phyloP scores from a whole-genome alignment of 2,888 invertebrate genomes.

The Chloroclystis v-ata region DNA sequence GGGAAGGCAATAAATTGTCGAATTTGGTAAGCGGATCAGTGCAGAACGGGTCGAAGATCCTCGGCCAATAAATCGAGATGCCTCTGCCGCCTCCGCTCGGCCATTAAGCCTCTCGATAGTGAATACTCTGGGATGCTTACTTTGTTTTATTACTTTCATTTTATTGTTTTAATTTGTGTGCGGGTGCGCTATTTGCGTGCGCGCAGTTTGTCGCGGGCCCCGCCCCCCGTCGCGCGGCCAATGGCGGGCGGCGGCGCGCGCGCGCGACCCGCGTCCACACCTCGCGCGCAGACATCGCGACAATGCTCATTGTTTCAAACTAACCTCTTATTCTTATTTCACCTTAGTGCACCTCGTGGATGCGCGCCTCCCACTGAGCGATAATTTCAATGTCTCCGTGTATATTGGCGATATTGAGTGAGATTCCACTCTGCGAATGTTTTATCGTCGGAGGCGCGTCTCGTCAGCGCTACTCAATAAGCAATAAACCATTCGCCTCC shows the following conservation, averaged over 20 bases:
- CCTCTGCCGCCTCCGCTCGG: conserved; percentile 62
- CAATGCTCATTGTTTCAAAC: conserved; percentile 74
- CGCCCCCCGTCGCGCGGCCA: conserved; percentile 64
- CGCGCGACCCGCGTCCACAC: conserved; percentile 43
- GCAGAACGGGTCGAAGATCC: conserved; percentile 36
- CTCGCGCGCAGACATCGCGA: conserved; percentile 54
- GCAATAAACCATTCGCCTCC: conserved; percentile 76
- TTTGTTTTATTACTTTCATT: conserved; percentile 77
- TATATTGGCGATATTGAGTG: conserved; percentile 72
- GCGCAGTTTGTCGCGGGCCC: conserved; percentile 71
- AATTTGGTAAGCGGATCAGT: conserved; percentile 39
- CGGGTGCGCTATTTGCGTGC: conserved; percentile 77
- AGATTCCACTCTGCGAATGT: conserved; percentile 69
- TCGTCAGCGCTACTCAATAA: conserved; percentile 75
- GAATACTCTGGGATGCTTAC: conserved; percentile 65
- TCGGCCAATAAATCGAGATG: conserved; percentile 62
- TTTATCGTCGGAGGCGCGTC: conserved; percentile 69
- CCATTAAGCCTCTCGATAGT: conserved; percentile 72
- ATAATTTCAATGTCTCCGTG: conserved; percentile 74
- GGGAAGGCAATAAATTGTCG: conserved; percentile 25
- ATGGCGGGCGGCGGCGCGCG: conserved; percentile 52
- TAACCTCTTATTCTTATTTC: conserved; percentile 68
- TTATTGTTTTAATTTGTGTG: conserved; percentile 78
- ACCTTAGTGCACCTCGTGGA: conserved; percentile 50
- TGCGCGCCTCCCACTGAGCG: conserved; percentile 71